Conservation (phyloP, 1,140 invertebrate species). For the Pachyrhynchus sulphureomaculatus region DNA sequence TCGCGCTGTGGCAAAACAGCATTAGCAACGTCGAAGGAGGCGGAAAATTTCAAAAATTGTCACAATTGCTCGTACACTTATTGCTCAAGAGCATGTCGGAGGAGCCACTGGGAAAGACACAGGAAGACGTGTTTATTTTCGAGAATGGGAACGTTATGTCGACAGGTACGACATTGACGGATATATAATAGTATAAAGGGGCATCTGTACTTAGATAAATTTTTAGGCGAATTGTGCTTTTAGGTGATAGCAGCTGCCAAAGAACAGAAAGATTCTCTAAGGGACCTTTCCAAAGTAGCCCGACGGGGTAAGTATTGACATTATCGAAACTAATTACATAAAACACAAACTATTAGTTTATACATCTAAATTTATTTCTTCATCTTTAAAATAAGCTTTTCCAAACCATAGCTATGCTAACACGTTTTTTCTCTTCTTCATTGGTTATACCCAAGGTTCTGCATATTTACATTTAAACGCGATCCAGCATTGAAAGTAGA, state of each 20-base stretch:
- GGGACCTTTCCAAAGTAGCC: slow-evolving; percentile 77
- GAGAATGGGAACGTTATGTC: slow-evolving; percentile 80
- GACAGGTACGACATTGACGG: slow-evolving; percentile 58
- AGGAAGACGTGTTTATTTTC: slow-evolving; percentile 87
- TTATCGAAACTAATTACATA: no score
- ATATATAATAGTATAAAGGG: no score
- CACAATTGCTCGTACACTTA: slow-evolving; percentile 91
- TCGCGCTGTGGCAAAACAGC: slow-evolving; percentile 65
- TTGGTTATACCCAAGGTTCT: no score
- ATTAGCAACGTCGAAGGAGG: slow-evolving; percentile 61
- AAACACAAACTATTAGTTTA: no score
- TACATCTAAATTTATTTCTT: no score
- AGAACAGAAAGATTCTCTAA: slow-evolving; percentile 75
- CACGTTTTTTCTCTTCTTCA: no score
- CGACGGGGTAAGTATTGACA: slow-evolving; percentile 60
- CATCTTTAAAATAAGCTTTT: no score
- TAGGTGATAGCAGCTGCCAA: slow-evolving; percentile 80
- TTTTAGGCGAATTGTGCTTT: neutral
- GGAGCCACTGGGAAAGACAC: slow-evolving; percentile 89
- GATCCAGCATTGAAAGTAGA: no score
- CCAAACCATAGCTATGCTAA: no score
- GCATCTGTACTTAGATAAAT: neutral
- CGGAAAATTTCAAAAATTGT: slow-evolving; percentile 71
- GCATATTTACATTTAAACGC: no score
- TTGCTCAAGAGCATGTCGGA: slow-evolving; percentile 80